Conservation (phyloP, 1,140 invertebrate species). For the Lasaia peninsularis region DNA sequence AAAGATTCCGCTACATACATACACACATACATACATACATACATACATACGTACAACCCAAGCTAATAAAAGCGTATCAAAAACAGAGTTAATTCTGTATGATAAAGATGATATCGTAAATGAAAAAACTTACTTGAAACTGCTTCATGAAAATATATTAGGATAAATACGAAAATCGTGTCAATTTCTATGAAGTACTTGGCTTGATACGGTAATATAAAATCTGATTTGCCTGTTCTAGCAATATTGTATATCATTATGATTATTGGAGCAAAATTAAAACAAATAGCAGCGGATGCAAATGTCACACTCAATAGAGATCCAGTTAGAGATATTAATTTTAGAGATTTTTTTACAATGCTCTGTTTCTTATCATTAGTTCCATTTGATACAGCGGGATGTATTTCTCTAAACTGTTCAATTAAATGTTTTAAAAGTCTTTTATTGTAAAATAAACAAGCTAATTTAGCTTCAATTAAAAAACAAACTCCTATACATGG, state of each 20-base stretch:
- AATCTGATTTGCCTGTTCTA: constrained; percentile 28
- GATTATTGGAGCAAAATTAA: constrained; percentile 23
- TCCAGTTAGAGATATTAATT: constrained; percentile 24
- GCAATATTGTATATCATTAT: constrained; percentile 29
- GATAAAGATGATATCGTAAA: not conserved
- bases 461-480: constrained; percentile 1
- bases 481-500: constrained; percentile 7
- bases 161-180: not conserved
- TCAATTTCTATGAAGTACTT: not conserved
- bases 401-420: constrained; percentile 13
- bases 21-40: too few species aligned
- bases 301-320: constrained; percentile 20
- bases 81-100: too few species aligned
- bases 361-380: not conserved
- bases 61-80: too few species aligned
- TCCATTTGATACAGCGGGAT: constrained; percentile 2
- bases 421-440: constrained; percentile 8
- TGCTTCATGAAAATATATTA: not conserved
- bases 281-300: constrained; percentile 15
- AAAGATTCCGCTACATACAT: too few species aligned
- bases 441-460: constrained; percentile 15
- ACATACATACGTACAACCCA: too few species aligned
- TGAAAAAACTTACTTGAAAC: not conserved
- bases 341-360: constrained; percentile 27
- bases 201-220: not conserved